phyloP scores from a whole-genome alignment of 1,140 invertebrate species.

The Philopotamus ludificatus region DNA sequence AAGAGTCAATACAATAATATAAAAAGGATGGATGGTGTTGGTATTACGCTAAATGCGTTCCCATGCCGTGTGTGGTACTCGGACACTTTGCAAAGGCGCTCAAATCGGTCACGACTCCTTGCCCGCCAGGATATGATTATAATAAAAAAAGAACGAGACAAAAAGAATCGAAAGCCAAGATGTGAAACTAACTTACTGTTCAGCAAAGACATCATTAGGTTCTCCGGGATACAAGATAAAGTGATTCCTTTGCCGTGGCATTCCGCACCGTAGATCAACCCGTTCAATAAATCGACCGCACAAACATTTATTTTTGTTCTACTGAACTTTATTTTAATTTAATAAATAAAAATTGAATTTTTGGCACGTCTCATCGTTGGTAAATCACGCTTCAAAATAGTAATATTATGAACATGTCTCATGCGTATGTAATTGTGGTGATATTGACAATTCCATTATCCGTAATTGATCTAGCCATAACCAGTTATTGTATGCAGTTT shows the following conservation, averaged over 20 bases:
- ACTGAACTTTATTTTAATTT: conserved; percentile 2
- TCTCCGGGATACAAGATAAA: conserved; percentile 24
- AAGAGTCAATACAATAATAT: too few species aligned
- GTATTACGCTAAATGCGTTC: conserved; percentile 25
- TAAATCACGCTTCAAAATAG: too few species aligned
- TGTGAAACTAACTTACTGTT: conserved; percentile 24
- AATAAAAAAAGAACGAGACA: conserved; percentile 14
- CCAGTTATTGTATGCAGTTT: too few species aligned
- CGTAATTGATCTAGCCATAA: too few species aligned
- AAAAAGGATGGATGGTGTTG: too few species aligned
- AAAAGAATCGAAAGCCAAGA: conserved; percentile 5
- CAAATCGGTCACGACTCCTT: conserved; percentile 28
- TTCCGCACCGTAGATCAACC: conserved; percentile 14
- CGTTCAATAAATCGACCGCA: background rate
- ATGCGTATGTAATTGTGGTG: too few species aligned
- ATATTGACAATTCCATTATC: too few species aligned
- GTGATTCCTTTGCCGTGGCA: conserved; percentile 16
- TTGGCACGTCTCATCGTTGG: too few species aligned
- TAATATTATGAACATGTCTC: too few species aligned
- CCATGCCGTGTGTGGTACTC: conserved; percentile 28
- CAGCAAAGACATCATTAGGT: conserved; percentile 32
- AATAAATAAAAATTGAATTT: background rate
- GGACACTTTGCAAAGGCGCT: conserved; percentile 27
- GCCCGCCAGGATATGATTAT: conserved; percentile 18
- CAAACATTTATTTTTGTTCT: conserved; percentile 10